These are phyloP conservation scores for Cephalopachus bancanus DNA, from an alignment of 2,797 vertebrate species.

Conservation along the genomic window DNA sequence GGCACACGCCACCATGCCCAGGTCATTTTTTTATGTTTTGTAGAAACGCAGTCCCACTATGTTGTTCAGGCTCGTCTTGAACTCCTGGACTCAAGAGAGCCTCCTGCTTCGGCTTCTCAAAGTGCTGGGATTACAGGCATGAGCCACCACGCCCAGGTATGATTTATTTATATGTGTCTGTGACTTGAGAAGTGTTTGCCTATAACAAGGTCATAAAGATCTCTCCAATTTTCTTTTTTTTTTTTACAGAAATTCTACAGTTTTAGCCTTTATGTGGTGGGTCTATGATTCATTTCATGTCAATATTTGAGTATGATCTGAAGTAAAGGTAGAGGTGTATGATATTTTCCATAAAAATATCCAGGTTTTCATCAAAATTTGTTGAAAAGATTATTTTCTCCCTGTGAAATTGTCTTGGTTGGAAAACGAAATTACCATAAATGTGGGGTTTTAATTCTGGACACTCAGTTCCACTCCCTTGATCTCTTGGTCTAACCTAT, in stretches of 20 bases:
- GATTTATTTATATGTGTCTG: not conserved
- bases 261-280: not conserved
- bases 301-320: not conserved
- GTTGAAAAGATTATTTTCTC: not conserved
- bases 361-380: conserved; percentile 19
- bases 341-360: not conserved
- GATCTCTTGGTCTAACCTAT: not conserved
- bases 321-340: not conserved
- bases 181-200: not conserved
- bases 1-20: not conserved
- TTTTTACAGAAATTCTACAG: not conserved
- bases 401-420: not conserved
- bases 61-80: not conserved
- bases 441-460: not conserved
- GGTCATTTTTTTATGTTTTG: not conserved
- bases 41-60: not conserved
- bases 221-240: not conserved
- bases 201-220: not conserved
- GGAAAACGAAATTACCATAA: conserved; percentile 4
- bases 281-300: not conserved
- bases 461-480: not conserved
- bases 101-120: not conserved
- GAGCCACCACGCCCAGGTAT: not conserved
- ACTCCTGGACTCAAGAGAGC: not conserved
- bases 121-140: too few relatives aligned